Conservation (phyloP, 1,140 invertebrate genomes). For the Orius insidiosus region DNA sequence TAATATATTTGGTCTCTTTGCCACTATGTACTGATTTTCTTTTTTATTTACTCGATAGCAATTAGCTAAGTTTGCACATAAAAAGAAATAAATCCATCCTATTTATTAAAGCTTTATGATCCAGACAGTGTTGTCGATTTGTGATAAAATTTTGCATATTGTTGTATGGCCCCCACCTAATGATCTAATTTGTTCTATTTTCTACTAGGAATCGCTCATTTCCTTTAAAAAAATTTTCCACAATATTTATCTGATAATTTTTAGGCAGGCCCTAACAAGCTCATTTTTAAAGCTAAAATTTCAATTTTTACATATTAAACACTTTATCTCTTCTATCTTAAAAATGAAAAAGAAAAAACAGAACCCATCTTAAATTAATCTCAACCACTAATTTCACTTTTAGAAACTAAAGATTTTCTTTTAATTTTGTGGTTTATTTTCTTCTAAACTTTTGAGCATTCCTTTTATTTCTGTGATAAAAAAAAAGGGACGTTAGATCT, state of each 20-base stretch:
- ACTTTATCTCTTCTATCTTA: no score
- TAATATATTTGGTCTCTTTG: background rate
- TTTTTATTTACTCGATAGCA: constrained; percentile 1
- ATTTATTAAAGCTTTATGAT: constrained; percentile 1
- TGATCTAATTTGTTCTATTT: constrained; percentile 2
- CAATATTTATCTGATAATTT: no score
- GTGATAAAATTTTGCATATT: background rate
- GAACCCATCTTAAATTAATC: no score
- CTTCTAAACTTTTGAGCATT: no score
- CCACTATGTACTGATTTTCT: background rate
- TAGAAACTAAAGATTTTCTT: no score
- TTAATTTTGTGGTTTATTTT: no score
- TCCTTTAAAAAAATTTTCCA: no score
- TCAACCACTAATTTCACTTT: background rate
- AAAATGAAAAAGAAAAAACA: no score
- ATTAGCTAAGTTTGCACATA: background rate
- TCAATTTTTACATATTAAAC: no score
- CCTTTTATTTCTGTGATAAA: constrained; percentile 5
- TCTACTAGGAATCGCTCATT: constrained; percentile 6
- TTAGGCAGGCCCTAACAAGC: no score
- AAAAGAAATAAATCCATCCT: constrained; percentile 4
- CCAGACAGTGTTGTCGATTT: background rate
- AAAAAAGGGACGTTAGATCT: background rate
- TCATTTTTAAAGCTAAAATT: no score
- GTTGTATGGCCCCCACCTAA: background rate